Base-by-base conservation (phyloP, 2,888 invertebrate species). In the Polyploca ridens region DNA sequence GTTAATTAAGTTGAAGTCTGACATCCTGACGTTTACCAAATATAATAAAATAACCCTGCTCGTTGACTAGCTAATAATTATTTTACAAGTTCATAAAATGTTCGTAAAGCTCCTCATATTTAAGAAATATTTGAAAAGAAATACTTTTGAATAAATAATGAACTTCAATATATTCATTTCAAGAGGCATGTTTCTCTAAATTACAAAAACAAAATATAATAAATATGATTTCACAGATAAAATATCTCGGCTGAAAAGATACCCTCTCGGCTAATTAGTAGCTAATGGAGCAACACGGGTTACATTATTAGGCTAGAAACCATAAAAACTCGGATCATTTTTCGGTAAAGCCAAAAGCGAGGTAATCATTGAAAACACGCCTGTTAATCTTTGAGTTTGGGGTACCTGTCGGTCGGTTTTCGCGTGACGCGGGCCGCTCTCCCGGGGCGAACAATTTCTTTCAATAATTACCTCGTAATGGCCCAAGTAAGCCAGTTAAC, bases 401-500 rank as follows among this genome's bases (percentile, higher is more conserved):
- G 62, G 57, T 41, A 64, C 59, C 57, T 33, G 74, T 73, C 69
- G 69, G 73, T 63, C 66, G 68, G 71, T 64, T 69, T 73, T 78
- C 41, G 69, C 65, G 61, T 68, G 67, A 62, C 10, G n/a, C 33
- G 13, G 6, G 44, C 19, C 46, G 62, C 68, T 67, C 69, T 78
- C 82, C 79, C 74, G 69, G 64, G 80, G 84, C 81, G 72, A 82
- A 79, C 81, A 82, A 81, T 87, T 84, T 84, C 85, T 83, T 87
- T 86, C 84, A 88, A 88, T 88, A 88, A 87, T 87, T 85, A 72
- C 68, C 74, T 71, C 73, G 82, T 84, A 88, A 89, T 87, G 84
- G 82, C 69, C 81, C 81, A 86, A 89, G 86, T 88, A 86, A 86
- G 85, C 82, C 86, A 84, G 88, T 88, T 88, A 88, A 85, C 86